Conservation (phyloP, 64 coral and sea anemone species). For the Astreopora myriophthalma region DNA sequence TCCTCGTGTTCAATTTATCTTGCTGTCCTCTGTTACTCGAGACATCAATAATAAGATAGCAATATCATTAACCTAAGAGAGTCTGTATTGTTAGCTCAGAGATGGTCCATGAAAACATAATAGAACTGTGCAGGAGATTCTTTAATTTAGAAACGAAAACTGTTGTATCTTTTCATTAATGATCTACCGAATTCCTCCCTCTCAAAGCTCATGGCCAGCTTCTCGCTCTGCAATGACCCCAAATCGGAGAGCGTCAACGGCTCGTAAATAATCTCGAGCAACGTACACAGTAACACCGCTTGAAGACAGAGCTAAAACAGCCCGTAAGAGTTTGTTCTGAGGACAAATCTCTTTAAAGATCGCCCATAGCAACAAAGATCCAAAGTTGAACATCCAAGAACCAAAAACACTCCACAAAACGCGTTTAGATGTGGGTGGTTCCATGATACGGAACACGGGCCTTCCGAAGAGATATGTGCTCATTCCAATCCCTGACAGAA, state of each 20-base stretch:
- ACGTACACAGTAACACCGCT: conserved; percentile 52
- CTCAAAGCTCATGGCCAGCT: background rate
- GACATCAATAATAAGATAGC: too few relatives aligned
- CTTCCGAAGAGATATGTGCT: conserved; percentile 38
- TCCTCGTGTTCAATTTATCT: too few relatives aligned
- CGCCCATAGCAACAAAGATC: conserved; percentile 74
- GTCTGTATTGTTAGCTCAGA: too few relatives aligned
- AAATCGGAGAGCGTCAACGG: conserved; percentile 38
- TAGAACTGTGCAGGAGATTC: too few relatives aligned
- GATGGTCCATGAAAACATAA: too few relatives aligned
- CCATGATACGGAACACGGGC: conserved; percentile 68
- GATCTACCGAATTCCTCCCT: background rate
- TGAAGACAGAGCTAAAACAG: conserved; percentile 45
- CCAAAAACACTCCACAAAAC: conserved; percentile 77
- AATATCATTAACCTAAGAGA: too few relatives aligned
- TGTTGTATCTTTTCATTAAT: background rate
- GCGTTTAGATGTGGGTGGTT: conserved; percentile 47
- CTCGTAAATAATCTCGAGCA: conserved; percentile 58
- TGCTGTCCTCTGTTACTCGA: too few relatives aligned
- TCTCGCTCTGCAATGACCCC: conserved; percentile 61
- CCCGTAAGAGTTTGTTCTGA: conserved; percentile 41
- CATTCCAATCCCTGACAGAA: conserved; percentile 69
- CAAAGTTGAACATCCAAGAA: conserved; percentile 68
- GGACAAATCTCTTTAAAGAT: conserved; percentile 79
- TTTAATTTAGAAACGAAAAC: background rate